Conservation (phyloP, 2,113 vertebrate genomes). For the Thermophis baileyi region DNA sequence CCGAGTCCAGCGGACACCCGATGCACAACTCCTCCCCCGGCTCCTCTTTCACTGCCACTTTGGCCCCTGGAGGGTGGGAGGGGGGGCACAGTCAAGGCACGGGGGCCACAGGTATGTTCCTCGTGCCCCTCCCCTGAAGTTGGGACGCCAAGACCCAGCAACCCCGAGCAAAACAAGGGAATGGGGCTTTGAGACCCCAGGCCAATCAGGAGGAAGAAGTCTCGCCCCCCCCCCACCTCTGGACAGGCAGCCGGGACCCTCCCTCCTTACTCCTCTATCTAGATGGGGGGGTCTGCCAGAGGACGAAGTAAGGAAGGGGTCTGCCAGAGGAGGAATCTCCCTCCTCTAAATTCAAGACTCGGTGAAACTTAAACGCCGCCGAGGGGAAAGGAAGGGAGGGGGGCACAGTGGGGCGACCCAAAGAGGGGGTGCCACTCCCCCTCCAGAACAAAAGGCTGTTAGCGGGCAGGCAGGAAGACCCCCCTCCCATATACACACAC, state of each 20-base stretch:
- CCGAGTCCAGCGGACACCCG: neutral
- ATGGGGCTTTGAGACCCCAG: neutral
- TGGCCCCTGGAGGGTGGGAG: neutral
- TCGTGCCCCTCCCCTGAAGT: neutral
- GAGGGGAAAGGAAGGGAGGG: too few species aligned
- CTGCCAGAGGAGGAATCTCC: too few species aligned
- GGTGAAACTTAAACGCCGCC: too few species aligned
- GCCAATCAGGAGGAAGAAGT: neutral
- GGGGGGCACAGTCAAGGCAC: too few species aligned
- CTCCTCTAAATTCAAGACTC: too few species aligned
- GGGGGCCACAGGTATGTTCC: neutral
- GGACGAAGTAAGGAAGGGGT: too few species aligned
- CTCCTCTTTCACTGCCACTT: constrained; percentile 7
- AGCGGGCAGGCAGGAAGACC: too few species aligned
- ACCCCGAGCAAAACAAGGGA: neutral
- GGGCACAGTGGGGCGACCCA: too few species aligned
- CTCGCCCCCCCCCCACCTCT: neutral
- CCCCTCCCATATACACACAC: too few species aligned
- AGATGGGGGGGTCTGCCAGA: too few species aligned
- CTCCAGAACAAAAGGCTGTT: too few species aligned
- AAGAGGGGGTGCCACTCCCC: too few species aligned
- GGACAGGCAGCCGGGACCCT: neutral
- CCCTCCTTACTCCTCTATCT: neutral
- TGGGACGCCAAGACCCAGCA: neutral
- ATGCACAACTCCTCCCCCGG: neutral